Base-by-base conservation (phyloP, 2,888 invertebrate genomes). In the Lottia scabra region DNA sequence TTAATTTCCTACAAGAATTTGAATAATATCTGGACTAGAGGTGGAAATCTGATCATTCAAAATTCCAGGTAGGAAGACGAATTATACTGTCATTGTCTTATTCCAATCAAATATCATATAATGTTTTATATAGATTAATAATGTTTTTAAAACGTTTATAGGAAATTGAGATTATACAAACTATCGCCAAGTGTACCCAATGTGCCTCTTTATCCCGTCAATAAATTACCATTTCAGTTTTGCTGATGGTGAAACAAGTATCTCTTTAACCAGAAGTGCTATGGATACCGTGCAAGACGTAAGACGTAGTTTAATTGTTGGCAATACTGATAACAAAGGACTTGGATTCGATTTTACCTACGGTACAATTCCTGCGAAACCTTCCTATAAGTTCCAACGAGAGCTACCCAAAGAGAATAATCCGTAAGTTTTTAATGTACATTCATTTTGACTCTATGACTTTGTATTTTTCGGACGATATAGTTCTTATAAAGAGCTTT, bases 1-100 rank as follows among this genome's bases (percentile, higher is more conserved):
- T 19, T 65, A 16, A 74, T 70, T 5, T 38, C 46, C 16, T 76
- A 76, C 66, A 76, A 72, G 46, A 76, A 76, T 63, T 63, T 38
- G 16, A 63, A 64, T 6, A 73, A 73, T 56, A 68, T 70, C 19
- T 76, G 76, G 72, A 19, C 67, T 15, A 67, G 66, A 27, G 70
- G 74, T 8, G 72, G 72, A 19, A 71, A 68, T 38, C 46, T 75
- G 10, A 56, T 68, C 13, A 62, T 71, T 15, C 27, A 46, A 13
- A 67, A 73, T 13, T 65, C 67, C 8, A 67, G 68, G 72, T 73
- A 64, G 70, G 73, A n/a, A n/a, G n/a, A n/a, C n/a, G n/a, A n/a
- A n/a, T n/a, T n/a, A n/a, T n/a, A n/a, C n/a, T n/a, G n/a, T n/a
- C 38, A 38, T 64, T 10, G 15, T 15, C 67, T 23, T 23, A 0